phyloP scores from a whole-genome alignment of 2,888 invertebrate species.

The Drosophila paranaensis region DNA sequence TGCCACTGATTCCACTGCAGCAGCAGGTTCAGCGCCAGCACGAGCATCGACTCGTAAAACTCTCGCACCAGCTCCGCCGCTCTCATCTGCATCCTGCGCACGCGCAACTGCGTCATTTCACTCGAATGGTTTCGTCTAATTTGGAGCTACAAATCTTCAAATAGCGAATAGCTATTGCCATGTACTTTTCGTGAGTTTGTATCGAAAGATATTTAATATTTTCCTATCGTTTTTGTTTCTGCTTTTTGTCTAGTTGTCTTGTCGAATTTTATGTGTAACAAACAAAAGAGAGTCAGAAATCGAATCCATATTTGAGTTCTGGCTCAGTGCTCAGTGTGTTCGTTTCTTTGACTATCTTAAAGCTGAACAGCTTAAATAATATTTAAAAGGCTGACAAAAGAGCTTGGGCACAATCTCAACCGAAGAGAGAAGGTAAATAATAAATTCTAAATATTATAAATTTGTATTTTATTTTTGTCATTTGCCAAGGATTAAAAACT shows the following conservation, averaged over 20 bases:
- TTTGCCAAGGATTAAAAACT: too few relatives aligned
- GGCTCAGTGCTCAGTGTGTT: not conserved
- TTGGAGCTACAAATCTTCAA: slow-evolving; percentile 7
- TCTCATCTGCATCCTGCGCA: slow-evolving; percentile 9
- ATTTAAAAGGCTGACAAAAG: too few relatives aligned
- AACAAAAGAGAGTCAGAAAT: not conserved
- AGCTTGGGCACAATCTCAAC: too few relatives aligned
- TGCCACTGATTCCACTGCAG: slow-evolving; percentile 57
- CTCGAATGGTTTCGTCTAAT: slow-evolving; percentile 2
- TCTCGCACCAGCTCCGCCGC: slow-evolving; percentile 33
- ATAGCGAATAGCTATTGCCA: too few relatives aligned
- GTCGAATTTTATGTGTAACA: not conserved
- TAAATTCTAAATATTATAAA: too few relatives aligned
- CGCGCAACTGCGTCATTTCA: slow-evolving; percentile 16
- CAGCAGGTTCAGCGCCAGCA: slow-evolving; percentile 33
- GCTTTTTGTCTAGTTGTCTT: not conserved
- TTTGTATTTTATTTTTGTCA: too few relatives aligned
- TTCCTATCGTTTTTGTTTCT: not conserved
- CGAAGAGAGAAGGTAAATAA: too few relatives aligned
- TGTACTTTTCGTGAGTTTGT: not conserved
- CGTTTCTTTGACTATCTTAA: too few relatives aligned
- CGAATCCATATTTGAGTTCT: not conserved
- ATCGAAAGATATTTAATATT: not conserved
- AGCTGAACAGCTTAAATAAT: too few relatives aligned
- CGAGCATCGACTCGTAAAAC: slow-evolving; percentile 51